Percentiles rank a stretch among this genome's conserved stretches.
Conservation (phyloP, 2,797 vertebrate genomes). For the Pipistrellus nathusii region DNA sequence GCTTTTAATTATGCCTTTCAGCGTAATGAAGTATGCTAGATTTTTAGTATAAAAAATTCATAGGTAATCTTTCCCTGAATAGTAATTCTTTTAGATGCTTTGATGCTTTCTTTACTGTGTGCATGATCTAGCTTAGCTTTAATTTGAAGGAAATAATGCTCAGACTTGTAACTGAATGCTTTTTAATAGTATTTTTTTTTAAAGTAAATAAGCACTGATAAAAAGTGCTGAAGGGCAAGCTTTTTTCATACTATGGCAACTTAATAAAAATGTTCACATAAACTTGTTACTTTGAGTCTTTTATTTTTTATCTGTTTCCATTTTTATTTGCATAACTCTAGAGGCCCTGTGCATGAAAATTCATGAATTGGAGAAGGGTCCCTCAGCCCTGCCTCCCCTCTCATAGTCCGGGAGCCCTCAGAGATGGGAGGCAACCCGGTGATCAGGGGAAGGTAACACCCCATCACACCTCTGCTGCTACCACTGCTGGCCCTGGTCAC, state of each 20-base stretch:
- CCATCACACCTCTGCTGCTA: no score
- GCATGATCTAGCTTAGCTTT: conserved; percentile 6
- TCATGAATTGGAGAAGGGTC: no score
- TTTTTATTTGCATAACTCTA: conserved; percentile 48
- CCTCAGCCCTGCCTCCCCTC: no score
- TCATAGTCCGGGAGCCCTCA: no score
- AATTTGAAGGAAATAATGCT: conserved; percentile 32
- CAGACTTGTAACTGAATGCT: conserved; percentile 27
- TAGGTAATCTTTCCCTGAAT: not conserved
- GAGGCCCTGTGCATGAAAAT: no score
- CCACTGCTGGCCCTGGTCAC: no score
- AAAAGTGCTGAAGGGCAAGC: conserved; percentile 30
- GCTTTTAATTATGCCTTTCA: conserved; percentile 34
- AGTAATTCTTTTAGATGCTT: not conserved
- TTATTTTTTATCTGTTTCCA: conserved; percentile 19
- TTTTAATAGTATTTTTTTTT: not conserved
- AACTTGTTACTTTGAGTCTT: conserved; percentile 43
- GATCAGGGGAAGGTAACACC: no score
- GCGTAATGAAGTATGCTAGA: not conserved
- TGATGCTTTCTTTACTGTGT: not conserved
- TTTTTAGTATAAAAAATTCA: not conserved
- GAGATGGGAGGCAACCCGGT: no score
- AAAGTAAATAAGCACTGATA: not conserved
- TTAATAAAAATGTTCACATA: conserved; percentile 62
- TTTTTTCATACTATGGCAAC: conserved; percentile 40